phyloP scores from a whole-genome alignment of 2,113 vertebrate genomes.

The Plestiodon gilberti region DNA sequence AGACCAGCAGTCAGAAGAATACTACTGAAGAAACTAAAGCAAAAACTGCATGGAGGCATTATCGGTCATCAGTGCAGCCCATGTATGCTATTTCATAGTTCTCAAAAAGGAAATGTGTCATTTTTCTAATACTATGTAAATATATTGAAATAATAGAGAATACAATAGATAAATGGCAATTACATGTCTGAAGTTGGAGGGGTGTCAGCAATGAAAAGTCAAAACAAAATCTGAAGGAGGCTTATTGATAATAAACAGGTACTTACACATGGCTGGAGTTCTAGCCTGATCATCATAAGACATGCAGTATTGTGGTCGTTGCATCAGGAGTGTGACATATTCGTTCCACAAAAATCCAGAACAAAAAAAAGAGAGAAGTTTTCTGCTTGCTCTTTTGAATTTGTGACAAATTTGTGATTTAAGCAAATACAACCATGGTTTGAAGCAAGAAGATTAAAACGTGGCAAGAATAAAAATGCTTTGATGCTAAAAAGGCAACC shows the following conservation, averaged over 20 bases:
- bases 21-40: neutral
- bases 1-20: neutral
- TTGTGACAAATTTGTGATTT: neutral
- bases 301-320: neutral
- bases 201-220: neutral
- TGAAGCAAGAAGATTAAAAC: neutral
- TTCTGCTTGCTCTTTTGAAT: neutral
- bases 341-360: neutral
- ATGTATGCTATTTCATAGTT: neutral
- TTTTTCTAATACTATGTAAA: neutral
- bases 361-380: neutral
- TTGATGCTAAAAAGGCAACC: neutral
- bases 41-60: conserved; percentile 8
- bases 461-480: neutral
- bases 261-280: neutral
- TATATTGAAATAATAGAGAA: neutral
- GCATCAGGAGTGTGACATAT: neutral
- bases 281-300: neutral
- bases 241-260: neutral
- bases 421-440: neutral
- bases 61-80: neutral
- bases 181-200: neutral
- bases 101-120: neutral
- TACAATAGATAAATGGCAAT: neutral
- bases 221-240: neutral